These are phyloP conservation scores for Apolygus lucorum DNA, from an alignment of 1,140 invertebrate genomes.

Conservation along the genomic window DNA sequence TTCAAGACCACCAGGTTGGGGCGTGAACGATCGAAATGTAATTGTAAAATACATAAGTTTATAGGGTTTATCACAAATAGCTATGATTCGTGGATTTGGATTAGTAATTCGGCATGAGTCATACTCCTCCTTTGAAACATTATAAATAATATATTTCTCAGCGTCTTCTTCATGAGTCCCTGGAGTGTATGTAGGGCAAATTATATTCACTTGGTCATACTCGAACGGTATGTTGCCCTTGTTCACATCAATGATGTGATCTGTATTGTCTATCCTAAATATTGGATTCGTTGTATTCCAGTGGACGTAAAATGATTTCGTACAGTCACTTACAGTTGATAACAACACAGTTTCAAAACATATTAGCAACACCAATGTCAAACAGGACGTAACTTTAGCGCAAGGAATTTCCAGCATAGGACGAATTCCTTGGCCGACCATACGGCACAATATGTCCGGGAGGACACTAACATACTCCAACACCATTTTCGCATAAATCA, in stretches of 20 bases:
- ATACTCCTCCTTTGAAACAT: conserved; percentile 90
- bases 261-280: conserved; percentile 95
- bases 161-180: conserved; percentile 80
- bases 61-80: conserved; percentile 89
- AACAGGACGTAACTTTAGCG: conserved; percentile 47
- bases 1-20: conserved; percentile 86
- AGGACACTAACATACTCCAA: conserved; percentile 29
- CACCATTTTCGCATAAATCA: conserved; percentile 28
- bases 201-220: conserved; percentile 92
- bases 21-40: conserved; percentile 91
- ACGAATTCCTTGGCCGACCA: conserved; percentile 27
- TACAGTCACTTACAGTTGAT: conserved; percentile 63
- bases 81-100: conserved; percentile 83
- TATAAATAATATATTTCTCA: conserved; percentile 93
- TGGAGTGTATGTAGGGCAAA: conserved; percentile 83
- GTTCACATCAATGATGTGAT: conserved; percentile 94
- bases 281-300: conserved; percentile 78
- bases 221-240: conserved; percentile 86
- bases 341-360: conserved; percentile 68
- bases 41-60: conserved; percentile 94
- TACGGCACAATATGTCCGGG: conserved; percentile 25
- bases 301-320: conserved; percentile 73
- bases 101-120: conserved; percentile 92
- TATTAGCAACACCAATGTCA: conserved; percentile 60
- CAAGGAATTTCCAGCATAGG: conserved; percentile 33